A percentile compares a stretch with the other conserved stretches of the same genome.
phyloP scores from a whole-genome alignment of 2,113 vertebrate genomes.

The Tautogolabrus adspersus region DNA sequence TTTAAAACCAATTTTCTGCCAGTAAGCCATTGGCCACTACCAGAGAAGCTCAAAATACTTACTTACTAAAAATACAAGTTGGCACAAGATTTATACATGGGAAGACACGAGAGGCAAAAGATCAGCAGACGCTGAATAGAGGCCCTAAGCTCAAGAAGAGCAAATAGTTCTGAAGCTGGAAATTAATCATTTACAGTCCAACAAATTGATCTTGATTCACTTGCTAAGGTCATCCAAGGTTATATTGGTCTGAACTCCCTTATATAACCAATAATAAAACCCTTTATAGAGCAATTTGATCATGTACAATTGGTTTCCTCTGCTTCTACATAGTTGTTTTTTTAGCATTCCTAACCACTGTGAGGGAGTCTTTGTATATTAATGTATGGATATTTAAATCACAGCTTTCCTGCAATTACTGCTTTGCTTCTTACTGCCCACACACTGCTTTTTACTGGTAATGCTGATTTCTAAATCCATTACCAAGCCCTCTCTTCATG shows the following conservation, averaged over 20 bases:
- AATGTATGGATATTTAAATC: not conserved
- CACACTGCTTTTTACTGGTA: not conserved
- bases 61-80: not conserved
- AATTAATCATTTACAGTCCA: slow-evolving; percentile 15
- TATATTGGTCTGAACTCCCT: not conserved
- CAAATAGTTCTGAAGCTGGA: slow-evolving; percentile 26
- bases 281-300: not conserved
- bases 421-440: not conserved
- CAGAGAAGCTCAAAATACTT: slow-evolving; percentile 5
- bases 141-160: slow-evolving; percentile 14
- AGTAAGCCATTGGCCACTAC: not conserved
- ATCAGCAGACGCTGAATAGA: slow-evolving; percentile 5
- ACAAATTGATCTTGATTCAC: not conserved
- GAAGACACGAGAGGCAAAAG: slow-evolving; percentile 11
- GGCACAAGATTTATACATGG: not conserved
- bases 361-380: not conserved
- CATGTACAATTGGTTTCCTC: not conserved
- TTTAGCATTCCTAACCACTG: not conserved
- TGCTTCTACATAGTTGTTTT: not conserved
- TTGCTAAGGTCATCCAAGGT: not conserved
- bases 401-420: not conserved
- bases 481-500: not conserved
- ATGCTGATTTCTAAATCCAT: not conserved
- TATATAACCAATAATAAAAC: not conserved
- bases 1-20: slow-evolving; percentile 2